These are phyloP conservation scores for Autographa gamma DNA, from an alignment of 2,888 invertebrate species.

Conservation along the genomic window DNA sequence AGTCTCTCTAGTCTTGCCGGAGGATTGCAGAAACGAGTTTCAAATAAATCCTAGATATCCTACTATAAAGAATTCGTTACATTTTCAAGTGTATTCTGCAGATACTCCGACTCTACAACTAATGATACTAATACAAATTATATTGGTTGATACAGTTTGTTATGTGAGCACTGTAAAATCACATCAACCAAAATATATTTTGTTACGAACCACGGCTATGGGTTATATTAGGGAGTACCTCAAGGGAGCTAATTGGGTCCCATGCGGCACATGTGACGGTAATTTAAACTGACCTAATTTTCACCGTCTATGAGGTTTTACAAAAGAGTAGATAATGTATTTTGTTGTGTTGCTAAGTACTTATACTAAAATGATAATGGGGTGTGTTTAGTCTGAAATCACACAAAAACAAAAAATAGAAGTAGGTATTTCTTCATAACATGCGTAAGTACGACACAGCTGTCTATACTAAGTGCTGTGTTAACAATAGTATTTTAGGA, in stretches of 20 bases:
- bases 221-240: not conserved
- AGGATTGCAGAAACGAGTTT: constrained; percentile 28
- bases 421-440: constrained; percentile 12
- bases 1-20: constrained; percentile 23
- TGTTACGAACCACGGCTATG: not conserved
- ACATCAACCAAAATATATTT: not conserved
- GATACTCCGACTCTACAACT: not conserved
- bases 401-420: constrained; percentile 10
- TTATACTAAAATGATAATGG: too few species aligned
- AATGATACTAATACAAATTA: not conserved
- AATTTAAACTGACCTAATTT: not conserved
- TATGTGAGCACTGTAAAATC: not conserved
- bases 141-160: not conserved
- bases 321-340: not conserved
- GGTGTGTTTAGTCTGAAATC: not conserved
- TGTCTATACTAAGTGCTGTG: constrained; percentile 19
- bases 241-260: not conserved
- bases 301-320: not conserved
- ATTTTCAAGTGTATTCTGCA: not conserved
- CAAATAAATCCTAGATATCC: constrained; percentile 22
- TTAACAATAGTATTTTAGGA: constrained; percentile 20
- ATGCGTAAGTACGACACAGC: constrained; percentile 20
- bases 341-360: not conserved
- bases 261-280: not conserved
- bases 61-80: constrained; percentile 4